phyloP scores from a whole-genome alignment of 1,140 invertebrate genomes.

The Helicorthomorpha holstii region DNA sequence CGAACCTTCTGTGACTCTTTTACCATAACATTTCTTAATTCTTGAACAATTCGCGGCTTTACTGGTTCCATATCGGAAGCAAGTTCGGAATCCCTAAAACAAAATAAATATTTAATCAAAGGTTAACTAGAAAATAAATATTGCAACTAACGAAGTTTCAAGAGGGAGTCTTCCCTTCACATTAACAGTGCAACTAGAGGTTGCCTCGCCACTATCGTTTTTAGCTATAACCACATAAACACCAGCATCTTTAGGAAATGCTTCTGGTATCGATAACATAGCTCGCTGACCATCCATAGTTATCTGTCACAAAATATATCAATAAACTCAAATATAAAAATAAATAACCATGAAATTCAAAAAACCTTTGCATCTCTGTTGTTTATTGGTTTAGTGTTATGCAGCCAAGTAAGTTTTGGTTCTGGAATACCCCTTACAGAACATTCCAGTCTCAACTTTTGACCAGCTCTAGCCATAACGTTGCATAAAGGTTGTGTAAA shows the following conservation, averaged over 20 bases:
- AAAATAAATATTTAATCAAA: constrained; percentile 1
- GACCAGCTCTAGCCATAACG: constrained; percentile 41
- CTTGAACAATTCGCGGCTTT: constrained; percentile 50
- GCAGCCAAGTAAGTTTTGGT: constrained; percentile 30
- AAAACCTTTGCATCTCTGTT: constrained; percentile 29
- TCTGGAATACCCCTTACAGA: constrained; percentile 29
- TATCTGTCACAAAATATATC: background rate
- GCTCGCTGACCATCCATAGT: constrained; percentile 18
- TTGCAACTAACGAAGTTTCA: constrained; percentile 36
- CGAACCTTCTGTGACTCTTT: constrained; percentile 48
- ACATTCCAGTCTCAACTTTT: constrained; percentile 48
- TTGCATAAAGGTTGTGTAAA: constrained; percentile 37
- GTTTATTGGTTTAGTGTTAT: constrained; percentile 34
- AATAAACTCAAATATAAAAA: background rate
- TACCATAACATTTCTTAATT: constrained; percentile 46
- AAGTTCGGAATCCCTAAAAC: constrained; percentile 39
- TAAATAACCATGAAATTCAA: background rate
- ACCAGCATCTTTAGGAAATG: constrained; percentile 50
- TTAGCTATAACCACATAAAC: constrained; percentile 42
- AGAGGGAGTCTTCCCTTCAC: constrained; percentile 48
- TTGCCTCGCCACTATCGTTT: constrained; percentile 43
- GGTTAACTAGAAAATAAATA: background rate
- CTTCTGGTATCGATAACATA: constrained; percentile 46
- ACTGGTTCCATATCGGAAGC: constrained; percentile 49
- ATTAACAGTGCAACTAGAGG: constrained; percentile 41